A percentile compares a stretch with the other conserved stretches of the same genome.
These are phyloP conservation scores for Phocoena phocoena DNA, from an alignment of 2,113 vertebrate species.

Conservation along the genomic window DNA sequence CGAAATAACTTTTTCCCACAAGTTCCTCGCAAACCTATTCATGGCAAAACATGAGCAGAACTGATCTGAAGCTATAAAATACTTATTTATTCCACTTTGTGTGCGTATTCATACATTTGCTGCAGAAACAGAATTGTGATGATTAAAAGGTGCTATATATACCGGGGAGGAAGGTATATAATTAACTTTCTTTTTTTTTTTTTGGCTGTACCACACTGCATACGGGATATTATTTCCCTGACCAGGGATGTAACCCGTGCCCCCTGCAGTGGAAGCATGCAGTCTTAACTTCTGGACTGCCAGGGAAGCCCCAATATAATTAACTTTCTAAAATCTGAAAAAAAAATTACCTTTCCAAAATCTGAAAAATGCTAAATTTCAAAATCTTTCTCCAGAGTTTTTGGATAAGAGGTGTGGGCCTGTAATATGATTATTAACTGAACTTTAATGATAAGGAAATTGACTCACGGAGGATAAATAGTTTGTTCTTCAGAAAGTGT, in stretches of 20 bases:
- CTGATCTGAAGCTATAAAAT: neutral
- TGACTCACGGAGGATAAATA: neutral
- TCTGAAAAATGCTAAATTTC: conserved; percentile 28
- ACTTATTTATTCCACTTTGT: neutral
- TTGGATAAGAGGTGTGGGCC: neutral
- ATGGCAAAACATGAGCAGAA: neutral
- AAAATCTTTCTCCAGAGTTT: neutral
- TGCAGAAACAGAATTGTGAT: conserved; percentile 16
- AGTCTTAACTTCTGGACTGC: too few relatives aligned
- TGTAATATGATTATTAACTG: neutral
- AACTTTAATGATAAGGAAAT: neutral
- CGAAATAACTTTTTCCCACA: neutral
- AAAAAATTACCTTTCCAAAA: neutral
- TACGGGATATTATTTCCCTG: too few relatives aligned
- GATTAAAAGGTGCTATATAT: neutral
- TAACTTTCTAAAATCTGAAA: neutral
- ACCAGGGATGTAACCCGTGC: too few relatives aligned
- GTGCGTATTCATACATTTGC: neutral
- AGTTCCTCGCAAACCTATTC: neutral
- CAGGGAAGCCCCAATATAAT: neutral
- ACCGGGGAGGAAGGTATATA: neutral
- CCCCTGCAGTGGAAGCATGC: too few relatives aligned
- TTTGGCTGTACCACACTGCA: too few relatives aligned
- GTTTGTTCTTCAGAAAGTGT: neutral
- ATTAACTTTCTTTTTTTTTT: neutral